Percentiles rank a stretch among this genome's conserved stretches.
Evolutionary conservation across 2,888 invertebrate genomes (phyloP).

Genomic region (Platycheirus rosarum): DNA sequence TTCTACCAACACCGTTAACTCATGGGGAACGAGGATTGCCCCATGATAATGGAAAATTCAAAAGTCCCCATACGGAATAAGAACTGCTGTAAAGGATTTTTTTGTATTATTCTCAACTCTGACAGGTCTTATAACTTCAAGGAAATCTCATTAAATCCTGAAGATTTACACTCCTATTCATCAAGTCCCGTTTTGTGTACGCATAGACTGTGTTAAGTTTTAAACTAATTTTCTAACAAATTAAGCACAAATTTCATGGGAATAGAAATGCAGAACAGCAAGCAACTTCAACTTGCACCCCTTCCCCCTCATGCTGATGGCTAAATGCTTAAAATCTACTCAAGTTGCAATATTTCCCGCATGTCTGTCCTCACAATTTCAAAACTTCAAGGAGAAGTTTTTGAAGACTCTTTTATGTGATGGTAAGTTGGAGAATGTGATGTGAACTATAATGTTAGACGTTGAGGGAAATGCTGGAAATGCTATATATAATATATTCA

Average conservation of each 20-base stretch:
- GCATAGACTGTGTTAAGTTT: constrained; percentile 19
- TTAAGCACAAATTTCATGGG: constrained; percentile 33
- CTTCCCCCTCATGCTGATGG: not conserved
- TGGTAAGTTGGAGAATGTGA: not conserved
- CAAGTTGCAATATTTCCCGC: not conserved
- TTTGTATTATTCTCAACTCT: not conserved
- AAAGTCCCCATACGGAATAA: not conserved
- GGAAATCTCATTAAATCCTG: constrained; percentile 10
- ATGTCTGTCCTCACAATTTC: constrained; percentile 1
- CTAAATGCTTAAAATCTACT: constrained; percentile 10
- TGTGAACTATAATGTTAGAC: not conserved
- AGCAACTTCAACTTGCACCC: not conserved
- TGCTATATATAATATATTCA: too few species aligned
- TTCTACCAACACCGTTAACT: not conserved
- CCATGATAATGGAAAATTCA: not conserved
- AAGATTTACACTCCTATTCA: not conserved
- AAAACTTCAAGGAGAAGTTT: constrained; percentile 19
- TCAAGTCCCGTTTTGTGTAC: not conserved
- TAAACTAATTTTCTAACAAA: constrained; percentile 37
- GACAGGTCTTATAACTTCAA: not conserved
- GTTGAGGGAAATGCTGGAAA: too few species aligned
- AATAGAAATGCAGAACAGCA: constrained; percentile 13
- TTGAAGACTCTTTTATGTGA: constrained; percentile 5
- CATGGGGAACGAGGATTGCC: constrained; percentile 11
- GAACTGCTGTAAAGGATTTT: not conserved